Evolutionary conservation across 2,797 vertebrate species (phyloP), one percentile per base, ranked within the genome.

Genomic region (Rhinatrema bivittatum): DNA sequence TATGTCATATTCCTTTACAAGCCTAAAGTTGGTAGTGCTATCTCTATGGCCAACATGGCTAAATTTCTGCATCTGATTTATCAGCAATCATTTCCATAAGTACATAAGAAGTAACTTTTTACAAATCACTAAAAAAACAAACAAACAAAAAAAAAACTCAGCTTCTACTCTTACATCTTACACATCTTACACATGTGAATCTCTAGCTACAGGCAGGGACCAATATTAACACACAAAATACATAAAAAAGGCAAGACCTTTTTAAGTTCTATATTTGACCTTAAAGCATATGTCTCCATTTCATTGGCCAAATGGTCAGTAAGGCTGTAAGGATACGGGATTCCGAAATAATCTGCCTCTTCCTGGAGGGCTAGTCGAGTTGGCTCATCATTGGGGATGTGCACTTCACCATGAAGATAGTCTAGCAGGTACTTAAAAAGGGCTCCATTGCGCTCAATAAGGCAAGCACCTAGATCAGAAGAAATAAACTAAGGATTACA

Each of bases 321-420:
- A 25, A 85, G 42, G 46, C 33, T 81, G 20, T 69, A 75, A 0
- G 81, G 78, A 35, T 79, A 83, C 16, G 79, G 74, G 28, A 84
- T 78, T 46, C 83, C 79, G 59, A 84, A 85, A 46, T 82, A 81
- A 70, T 83, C 79, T 16, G 79, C 78, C 46, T 84, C 79, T 29
- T 78, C 68, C 55, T 81, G 74, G 17, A 84, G 45, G 16, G 74
- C 76, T 29, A 26, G 16, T 17, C 42, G 28, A 3, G 56, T 62
- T 48, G 67, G 60, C 37, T 73, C 56, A 40, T 83, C 75, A 23
- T 57, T 40, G 16, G 78, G 81, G 48, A 79, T 59, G 30, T 2
- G 17, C 53, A 82, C 45, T 57, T 84, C 79, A 49, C 82, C 79
- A 1, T 83, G 76, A 39, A 86, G 74, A 46, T 81, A 85, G 68